Evolutionary conservation across 2,888 invertebrate species (phyloP).

Genomic region (Caenorhabditis sp.): DNA sequence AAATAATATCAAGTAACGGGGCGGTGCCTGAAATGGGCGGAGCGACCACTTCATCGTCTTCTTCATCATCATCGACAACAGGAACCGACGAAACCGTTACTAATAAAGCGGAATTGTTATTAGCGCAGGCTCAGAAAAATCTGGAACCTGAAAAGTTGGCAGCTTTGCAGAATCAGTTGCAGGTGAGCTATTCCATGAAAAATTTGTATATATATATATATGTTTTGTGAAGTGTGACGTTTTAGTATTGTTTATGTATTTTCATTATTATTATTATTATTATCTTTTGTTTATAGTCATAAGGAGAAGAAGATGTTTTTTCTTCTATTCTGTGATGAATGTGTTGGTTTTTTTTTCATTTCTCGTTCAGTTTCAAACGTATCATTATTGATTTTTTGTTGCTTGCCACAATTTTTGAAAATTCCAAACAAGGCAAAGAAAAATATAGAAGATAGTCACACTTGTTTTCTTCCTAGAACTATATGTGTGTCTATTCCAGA

Average conservation of each 20-base stretch:
- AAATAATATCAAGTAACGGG: constrained; percentile 1
- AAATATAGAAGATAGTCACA: no score
- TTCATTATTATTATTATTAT: neutral
- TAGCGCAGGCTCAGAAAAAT: constrained; percentile 16
- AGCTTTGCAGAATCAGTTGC: constrained; percentile 18
- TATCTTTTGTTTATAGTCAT: neutral
- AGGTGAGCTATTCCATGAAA: constrained; percentile 12
- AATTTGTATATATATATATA: neutral
- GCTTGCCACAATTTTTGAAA: no score
- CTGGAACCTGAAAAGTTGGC: constrained; percentile 25
- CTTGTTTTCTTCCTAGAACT: no score
- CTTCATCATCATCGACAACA: neutral
- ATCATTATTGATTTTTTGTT: no score
- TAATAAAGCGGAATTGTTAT: constrained; percentile 11
- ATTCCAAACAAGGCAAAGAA: no score
- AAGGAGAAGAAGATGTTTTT: neutral
- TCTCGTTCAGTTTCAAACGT: no score
- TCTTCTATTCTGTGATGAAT: neutral
- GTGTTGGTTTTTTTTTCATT: neutral
- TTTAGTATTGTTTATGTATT: neutral
- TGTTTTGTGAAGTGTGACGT: neutral
- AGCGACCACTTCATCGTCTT: neutral
- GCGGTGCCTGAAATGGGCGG: constrained; percentile 8
- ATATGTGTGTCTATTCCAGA: no score
- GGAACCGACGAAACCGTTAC: neutral